phyloP scores from a whole-genome alignment of 2,113 vertebrate genomes.

The Clarias magur region DNA sequence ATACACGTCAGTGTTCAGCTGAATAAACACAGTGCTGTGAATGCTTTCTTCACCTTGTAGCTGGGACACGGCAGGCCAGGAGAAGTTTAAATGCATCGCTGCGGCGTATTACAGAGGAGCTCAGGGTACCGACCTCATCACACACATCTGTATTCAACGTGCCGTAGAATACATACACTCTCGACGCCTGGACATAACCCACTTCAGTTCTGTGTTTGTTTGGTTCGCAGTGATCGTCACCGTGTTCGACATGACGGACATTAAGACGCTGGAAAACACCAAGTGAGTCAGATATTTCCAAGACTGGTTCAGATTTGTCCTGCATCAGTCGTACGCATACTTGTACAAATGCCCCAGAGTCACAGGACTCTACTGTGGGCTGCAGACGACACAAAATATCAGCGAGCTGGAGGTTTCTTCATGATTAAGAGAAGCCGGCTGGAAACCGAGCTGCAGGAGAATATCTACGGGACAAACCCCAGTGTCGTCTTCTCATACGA shows the following conservation, averaged over 20 bases:
- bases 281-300: slow-evolving; percentile 69
- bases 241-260: slow-evolving; percentile 74
- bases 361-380: neutral
- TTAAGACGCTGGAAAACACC: slow-evolving; percentile 81
- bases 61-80: slow-evolving; percentile 95
- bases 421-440: neutral
- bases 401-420: neutral
- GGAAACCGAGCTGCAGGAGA: neutral
- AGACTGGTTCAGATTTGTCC: neutral
- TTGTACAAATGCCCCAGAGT: neutral
- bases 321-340: neutral
- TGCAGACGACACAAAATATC: neutral
- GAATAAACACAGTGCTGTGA: neutral
- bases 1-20: neutral
- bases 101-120: slow-evolving; percentile 90
- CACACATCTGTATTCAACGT: neutral
- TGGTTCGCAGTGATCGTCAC: slow-evolving; percentile 66
- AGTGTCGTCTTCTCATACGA: neutral
- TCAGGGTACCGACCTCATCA: slow-evolving; percentile 74
- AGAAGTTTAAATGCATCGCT: slow-evolving; percentile 94
- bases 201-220: slow-evolving; percentile 26
- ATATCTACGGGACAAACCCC: neutral
- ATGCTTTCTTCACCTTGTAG: slow-evolving; percentile 61
- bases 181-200: neutral
- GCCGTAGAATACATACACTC: too few relatives aligned